These are phyloP conservation scores for Streptopelia turtur DNA, from an alignment of 2,797 vertebrate species.

Conservation along the genomic window DNA sequence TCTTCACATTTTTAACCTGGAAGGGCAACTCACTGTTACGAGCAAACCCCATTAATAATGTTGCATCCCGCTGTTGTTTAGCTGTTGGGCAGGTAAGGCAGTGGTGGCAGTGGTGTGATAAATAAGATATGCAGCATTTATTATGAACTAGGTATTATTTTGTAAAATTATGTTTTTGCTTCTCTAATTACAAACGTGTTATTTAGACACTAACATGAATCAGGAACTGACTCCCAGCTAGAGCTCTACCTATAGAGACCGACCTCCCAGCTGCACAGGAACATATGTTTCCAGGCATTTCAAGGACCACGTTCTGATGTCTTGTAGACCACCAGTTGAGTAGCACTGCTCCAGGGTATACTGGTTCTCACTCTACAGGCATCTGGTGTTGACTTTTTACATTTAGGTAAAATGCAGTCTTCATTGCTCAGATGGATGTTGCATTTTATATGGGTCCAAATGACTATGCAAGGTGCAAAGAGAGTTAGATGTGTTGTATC, in stretches of 20 bases:
- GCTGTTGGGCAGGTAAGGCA: background rate
- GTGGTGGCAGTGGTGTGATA: background rate
- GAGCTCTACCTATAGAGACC: background rate
- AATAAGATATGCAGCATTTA: background rate
- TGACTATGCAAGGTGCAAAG: background rate
- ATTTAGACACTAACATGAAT: background rate
- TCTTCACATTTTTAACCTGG: background rate
- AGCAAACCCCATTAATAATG: rapidly evolving
- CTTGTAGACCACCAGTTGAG: background rate
- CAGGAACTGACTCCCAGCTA: background rate
- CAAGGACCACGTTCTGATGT: background rate
- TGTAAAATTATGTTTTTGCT: background rate
- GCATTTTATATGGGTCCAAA: background rate
- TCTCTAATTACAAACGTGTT: background rate
- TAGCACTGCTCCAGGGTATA: background rate
- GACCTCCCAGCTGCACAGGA: background rate
- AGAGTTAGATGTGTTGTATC: background rate
- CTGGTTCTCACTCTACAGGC: background rate
- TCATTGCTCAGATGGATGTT: background rate
- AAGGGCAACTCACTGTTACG: rapidly evolving
- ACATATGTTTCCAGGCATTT: background rate
- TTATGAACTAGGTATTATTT: background rate
- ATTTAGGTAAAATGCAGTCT: background rate
- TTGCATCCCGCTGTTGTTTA: background rate
- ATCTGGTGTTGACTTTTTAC: background rate